Evolutionary conservation across 2,888 invertebrate genomes (phyloP).

Genomic region (Luffia ferchaultella): DNA sequence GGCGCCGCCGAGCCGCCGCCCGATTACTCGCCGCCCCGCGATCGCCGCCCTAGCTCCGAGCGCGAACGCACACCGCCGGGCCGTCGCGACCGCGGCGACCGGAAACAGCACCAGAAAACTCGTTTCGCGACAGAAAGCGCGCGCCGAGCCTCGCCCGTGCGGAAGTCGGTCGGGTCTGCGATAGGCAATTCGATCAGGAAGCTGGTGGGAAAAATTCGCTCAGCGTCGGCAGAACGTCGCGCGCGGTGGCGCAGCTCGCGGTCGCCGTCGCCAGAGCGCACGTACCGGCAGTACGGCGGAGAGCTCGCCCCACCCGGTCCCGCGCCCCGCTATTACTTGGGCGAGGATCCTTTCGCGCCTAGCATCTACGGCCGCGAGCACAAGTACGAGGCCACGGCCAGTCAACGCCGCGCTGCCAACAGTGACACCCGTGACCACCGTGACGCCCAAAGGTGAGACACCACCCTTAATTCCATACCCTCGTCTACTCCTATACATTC

Average conservation of each 20-base stretch:
- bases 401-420: conserved; percentile 55
- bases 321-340: conserved; percentile 82
- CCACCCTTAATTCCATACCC: neutral
- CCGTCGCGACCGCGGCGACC: conserved; percentile 55
- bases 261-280: conserved; percentile 68
- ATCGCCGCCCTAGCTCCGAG: conserved; percentile 47
- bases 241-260: conserved; percentile 69
- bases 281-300: conserved; percentile 58
- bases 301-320: conserved; percentile 47
- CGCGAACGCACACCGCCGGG: conserved; percentile 50
- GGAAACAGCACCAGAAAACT: conserved; percentile 75
- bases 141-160: conserved; percentile 44
- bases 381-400: conserved; percentile 74
- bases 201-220: conserved; percentile 82
- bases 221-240: conserved; percentile 72
- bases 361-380: conserved; percentile 87
- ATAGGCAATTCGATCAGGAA: conserved; percentile 85
- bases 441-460: conserved; percentile 52
- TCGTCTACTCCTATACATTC: too few relatives aligned
- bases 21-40: conserved; percentile 73
- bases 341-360: conserved; percentile 86
- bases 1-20: conserved; percentile 72
- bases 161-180: conserved; percentile 65
- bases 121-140: conserved; percentile 65
- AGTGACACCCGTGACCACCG: conserved; percentile 48